Evolutionary conservation across 64 coral and sea anemone species (phyloP).

Genomic region (Trachythela sp.): DNA sequence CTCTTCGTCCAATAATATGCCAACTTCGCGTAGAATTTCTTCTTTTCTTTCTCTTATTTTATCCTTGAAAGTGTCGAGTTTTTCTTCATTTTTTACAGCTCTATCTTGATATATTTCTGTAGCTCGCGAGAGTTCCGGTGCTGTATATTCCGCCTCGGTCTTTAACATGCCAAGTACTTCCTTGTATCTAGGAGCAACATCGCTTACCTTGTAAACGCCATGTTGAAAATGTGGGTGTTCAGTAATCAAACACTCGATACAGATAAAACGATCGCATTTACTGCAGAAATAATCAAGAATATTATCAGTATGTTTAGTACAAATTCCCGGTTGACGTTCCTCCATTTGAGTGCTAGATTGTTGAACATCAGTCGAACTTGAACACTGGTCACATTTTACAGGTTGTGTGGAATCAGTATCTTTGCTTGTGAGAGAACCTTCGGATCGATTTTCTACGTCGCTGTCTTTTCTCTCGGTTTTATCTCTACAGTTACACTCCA

Average conservation of each 20-base stretch:
- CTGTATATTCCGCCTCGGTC: background rate
- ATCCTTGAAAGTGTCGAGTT: background rate
- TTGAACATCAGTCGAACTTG: background rate
- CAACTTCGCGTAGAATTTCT: background rate
- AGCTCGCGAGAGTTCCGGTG: background rate
- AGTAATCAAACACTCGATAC: background rate
- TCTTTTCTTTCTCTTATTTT: background rate
- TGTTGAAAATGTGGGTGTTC: background rate
- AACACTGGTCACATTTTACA: background rate
- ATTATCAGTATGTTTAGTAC: background rate
- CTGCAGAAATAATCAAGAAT: conserved; percentile 7
- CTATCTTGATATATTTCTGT: background rate
- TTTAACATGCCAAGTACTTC: conserved; percentile 2
- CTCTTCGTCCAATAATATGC: background rate
- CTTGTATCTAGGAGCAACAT: conserved; percentile 9
- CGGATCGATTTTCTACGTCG: background rate
- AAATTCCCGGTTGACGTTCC: background rate
- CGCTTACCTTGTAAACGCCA: background rate
- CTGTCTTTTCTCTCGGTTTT: background rate
- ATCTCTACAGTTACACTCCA: background rate
- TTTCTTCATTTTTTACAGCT: background rate
- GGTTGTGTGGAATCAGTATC: background rate
- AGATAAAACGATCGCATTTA: background rate
- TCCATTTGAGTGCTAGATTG: background rate
- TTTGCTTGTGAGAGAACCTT: background rate